Evolutionary conservation across 35 echinoderm and acorn worm genomes (phyloP).

Genomic region (Apostichopus californicus): DNA sequence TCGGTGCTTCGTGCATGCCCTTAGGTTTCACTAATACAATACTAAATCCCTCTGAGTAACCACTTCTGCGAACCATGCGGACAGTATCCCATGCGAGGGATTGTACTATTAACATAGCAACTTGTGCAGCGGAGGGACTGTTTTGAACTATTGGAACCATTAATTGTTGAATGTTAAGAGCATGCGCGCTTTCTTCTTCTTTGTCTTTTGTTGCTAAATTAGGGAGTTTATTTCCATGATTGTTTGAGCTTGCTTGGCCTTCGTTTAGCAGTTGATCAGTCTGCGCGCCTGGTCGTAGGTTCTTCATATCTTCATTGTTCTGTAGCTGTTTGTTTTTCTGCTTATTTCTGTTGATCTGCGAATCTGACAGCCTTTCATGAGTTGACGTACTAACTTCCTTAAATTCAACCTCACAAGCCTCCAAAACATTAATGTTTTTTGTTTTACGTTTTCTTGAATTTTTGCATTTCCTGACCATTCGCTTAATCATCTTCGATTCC

Average conservation of each 20-base stretch:
- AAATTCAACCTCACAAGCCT: not conserved
- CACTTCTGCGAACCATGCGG: slow-evolving; percentile 21
- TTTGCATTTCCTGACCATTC: not conserved
- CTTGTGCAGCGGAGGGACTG: not conserved
- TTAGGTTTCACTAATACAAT: slow-evolving; percentile 48
- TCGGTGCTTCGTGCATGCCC: slow-evolving; percentile 27
- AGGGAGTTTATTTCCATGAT: not conserved
- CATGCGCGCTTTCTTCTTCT: not conserved
- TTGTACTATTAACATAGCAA: slow-evolving; percentile 26
- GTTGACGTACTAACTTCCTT: too few species aligned
- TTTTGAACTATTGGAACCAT: slow-evolving; percentile 12
- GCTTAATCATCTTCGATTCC: not conserved
- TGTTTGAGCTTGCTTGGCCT: too few species aligned
- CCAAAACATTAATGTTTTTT: not conserved
- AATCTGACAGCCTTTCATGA: too few species aligned
- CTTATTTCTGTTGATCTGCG: too few species aligned
- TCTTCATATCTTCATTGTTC: too few species aligned
- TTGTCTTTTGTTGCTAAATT: not conserved
- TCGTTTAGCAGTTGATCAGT: too few species aligned
- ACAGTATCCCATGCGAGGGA: slow-evolving; percentile 40
- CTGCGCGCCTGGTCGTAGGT: too few species aligned
- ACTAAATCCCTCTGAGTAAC: slow-evolving; percentile 17
- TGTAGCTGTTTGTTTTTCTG: too few species aligned
- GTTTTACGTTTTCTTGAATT: not conserved
- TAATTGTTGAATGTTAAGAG: not conserved